Percentiles rank a stretch among this genome's conserved stretches.
These are phyloP conservation scores for Oxystoma pomonae DNA, from an alignment of 2,888 invertebrate species.

Conservation along the genomic window DNA sequence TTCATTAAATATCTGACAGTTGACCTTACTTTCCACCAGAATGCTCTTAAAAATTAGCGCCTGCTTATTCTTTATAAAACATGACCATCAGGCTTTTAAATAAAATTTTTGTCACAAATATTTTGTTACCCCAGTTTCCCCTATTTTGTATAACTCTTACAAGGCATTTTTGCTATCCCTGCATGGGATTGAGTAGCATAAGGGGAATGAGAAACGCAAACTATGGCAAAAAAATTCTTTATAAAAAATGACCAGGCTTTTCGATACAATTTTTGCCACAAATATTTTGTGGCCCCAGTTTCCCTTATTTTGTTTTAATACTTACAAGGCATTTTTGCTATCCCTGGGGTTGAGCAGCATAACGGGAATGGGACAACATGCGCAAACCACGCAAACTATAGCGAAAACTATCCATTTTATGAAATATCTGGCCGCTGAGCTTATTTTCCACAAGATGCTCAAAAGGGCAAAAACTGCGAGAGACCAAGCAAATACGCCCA, in stretches of 20 bases:
- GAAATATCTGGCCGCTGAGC: constrained; percentile 65
- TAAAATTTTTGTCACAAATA: no score
- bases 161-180: constrained; percentile 72
- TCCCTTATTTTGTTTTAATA: no score
- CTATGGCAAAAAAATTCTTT: no score
- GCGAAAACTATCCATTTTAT: constrained; percentile 66
- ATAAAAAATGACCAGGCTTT: no score
- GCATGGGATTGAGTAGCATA: constrained; percentile 69
- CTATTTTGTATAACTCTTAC: no score
- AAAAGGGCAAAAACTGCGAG: constrained; percentile 24
- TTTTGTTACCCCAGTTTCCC: no score
- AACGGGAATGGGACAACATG: constrained; percentile 66
- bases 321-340: constrained; percentile 78
- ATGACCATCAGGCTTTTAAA: no score
- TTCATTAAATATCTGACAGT: constrained; percentile 69
- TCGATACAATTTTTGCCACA: no score
- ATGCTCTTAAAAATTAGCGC: no score
- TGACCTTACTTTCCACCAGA: constrained; percentile 54
- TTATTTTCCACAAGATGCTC: constrained; percentile 49
- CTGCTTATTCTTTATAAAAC: no score
- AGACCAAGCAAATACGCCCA: constrained; percentile 30
- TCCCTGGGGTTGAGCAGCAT: constrained; percentile 70
- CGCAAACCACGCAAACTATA: constrained; percentile 54
- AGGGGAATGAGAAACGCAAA: constrained; percentile 72
- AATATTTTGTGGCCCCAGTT: no score